Evolutionary conservation across 2,888 invertebrate genomes (phyloP), one percentile per base, ranked within the genome.

Genomic region (Gymnocheta viridis): DNA sequence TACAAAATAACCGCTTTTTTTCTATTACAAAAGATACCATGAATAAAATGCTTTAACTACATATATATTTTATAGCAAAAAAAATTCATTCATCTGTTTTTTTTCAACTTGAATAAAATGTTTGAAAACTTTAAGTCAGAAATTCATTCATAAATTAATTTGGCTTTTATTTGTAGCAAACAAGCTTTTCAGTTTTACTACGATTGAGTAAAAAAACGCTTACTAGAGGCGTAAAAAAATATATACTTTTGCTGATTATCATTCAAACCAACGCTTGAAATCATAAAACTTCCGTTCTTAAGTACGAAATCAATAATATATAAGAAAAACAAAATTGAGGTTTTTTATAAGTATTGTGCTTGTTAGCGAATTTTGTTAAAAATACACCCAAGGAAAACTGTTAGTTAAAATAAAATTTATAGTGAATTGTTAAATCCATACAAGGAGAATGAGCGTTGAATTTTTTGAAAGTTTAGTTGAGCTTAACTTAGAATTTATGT

Each of bases 261-360:
- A 67, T 69, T 81, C 5, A 67, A 77, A 19, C 84, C 84, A 84
- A 84, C 84, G 84, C 84, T 81, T n/a, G 19, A 67, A 73, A 67
- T 81, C 69, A 77, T 77, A 77, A 84, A 84, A 84, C 84, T 84
- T 84, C 84, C 84, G 84, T 84, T 84, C 84, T 81, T 81, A 60
- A 62, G 67, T 69, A 67, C 56, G 54, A 84, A 77, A 77, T 77
- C 80, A 73, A 84, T 84, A 69, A 67, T 22, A 56, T 7, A 49
- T 54, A 49, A 22, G 66, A 29, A 44, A 54, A 22, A 9, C 7
- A 54, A 22, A 32, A 56, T 72, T 58, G 22, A n/a, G 41, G 51
- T 19, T 78, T 66, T 72, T 38, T 29, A 38, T 49, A 27, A 49
- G 27, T 35, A 44, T 54, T 47, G 62, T 32, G n/a, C 35, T 69